A percentile compares a stretch with the other conserved stretches of the same genome.
These are phyloP conservation scores for Perodicticus potto DNA, from an alignment of 2,797 vertebrate species.

Conservation along the genomic window DNA sequence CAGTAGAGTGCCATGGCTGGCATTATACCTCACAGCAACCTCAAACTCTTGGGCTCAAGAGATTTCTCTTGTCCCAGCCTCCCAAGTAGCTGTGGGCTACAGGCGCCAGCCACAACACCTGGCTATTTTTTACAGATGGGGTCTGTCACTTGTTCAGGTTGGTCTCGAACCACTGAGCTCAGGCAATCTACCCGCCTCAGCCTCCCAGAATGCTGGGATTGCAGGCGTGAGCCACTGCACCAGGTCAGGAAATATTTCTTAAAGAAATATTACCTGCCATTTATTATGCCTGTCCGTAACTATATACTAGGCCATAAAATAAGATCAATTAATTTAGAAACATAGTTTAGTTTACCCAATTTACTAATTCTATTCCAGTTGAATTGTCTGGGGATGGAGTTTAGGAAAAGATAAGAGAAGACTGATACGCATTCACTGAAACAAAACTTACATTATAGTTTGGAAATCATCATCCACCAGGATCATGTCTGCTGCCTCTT, in stretches of 20 bases:
- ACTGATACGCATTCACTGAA: conserved; percentile 22
- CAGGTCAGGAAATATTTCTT: not conserved
- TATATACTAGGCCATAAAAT: not conserved
- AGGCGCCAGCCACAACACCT: no score
- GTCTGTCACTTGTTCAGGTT: no score
- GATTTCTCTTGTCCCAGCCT: no score
- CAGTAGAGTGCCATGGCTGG: no score
- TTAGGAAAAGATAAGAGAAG: not conserved
- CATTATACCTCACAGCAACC: no score
- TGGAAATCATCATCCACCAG: conserved; percentile 99
- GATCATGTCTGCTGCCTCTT: conserved; percentile 99
- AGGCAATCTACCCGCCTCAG: no score
- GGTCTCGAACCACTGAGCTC: no score
- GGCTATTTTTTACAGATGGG: no score
- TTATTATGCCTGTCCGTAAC: not conserved
- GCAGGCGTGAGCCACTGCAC: no score
- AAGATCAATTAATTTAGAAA: conserved; percentile 5
- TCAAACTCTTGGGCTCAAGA: no score
- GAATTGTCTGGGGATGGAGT: not conserved
- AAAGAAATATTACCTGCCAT: not conserved
- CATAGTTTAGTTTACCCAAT: not conserved
- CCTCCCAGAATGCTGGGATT: no score
- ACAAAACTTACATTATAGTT: conserved; percentile 96
- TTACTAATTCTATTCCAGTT: not conserved
- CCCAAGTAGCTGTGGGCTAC: no score